Percentiles rank a stretch among this genome's conserved stretches.
These are phyloP conservation scores for Arrhamphus sclerolepis DNA, from an alignment of 2,797 vertebrate genomes.

Conservation along the genomic window DNA sequence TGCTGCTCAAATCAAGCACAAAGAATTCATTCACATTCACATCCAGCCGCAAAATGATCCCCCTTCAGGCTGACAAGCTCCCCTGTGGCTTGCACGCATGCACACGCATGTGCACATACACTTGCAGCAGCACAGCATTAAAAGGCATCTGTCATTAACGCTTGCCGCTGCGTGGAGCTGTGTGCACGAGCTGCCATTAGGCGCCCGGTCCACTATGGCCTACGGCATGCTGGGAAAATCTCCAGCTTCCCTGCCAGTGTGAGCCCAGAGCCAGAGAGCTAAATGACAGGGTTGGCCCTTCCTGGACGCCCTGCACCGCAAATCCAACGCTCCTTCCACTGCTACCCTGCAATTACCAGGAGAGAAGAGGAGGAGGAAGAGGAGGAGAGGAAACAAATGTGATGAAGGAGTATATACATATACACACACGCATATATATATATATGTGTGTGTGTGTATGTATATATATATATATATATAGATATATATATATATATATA, in stretches of 20 bases:
- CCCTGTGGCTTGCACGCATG: constrained; percentile 37
- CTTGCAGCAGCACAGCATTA: constrained; percentile 6
- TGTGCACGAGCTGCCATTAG: constrained; percentile 52
- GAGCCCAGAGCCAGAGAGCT: constrained; percentile 59
- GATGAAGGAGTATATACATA: constrained; percentile 28
- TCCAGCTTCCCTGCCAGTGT: constrained; percentile 62
- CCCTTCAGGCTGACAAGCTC: constrained; percentile 57
- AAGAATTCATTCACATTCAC: constrained; percentile 57
- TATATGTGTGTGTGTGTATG: no score
- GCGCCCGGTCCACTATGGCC: constrained; percentile 63
- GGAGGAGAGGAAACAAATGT: constrained; percentile 15
- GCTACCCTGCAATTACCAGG: constrained; percentile 66
- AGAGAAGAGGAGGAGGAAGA: constrained; percentile 3
- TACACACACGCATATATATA: no score
- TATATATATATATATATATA: no score
- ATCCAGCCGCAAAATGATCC: constrained; percentile 53
- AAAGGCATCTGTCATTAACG: no score
- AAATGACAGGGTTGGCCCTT: constrained; percentile 73
- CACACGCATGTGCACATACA: constrained; percentile 32
- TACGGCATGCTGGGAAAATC: constrained; percentile 72
- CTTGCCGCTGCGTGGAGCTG: constrained; percentile 27
- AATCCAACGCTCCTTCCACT: constrained; percentile 45
- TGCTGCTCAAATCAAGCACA: constrained; percentile 53
- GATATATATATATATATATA: no score
- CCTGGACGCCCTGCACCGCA: constrained; percentile 57